phyloP scores from a whole-genome alignment of 2,113 vertebrate species.

The Labeo rohita region DNA sequence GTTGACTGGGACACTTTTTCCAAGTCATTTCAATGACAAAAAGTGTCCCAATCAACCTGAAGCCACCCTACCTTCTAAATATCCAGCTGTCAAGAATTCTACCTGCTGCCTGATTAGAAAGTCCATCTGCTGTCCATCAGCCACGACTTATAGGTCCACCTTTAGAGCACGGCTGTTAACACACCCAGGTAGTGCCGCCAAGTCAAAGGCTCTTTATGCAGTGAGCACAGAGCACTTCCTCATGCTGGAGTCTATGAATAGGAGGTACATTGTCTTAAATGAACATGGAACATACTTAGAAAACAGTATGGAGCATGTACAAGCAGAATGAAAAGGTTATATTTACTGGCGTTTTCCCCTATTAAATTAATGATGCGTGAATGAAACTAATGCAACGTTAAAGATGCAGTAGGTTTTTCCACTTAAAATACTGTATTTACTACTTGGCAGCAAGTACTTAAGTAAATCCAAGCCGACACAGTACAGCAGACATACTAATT shows the following conservation, averaged over 20 bases:
- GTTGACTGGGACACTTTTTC: too few species aligned
- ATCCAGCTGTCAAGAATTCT: neutral
- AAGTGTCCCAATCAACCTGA: too few species aligned
- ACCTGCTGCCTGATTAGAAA: neutral
- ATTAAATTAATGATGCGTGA: neutral
- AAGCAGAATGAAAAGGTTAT: neutral
- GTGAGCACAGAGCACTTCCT: constrained; percentile 11
- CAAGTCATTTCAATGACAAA: too few species aligned
- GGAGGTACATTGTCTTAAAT: constrained; percentile 16
- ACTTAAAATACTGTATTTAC: neutral
- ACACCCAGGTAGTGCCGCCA: constrained; percentile 6
- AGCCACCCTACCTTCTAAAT: too few species aligned
- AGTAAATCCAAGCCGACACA: neutral
- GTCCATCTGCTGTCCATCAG: neutral
- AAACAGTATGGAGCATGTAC: neutral
- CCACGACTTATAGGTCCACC: neutral
- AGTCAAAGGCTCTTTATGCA: constrained; percentile 30
- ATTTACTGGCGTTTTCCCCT: neutral
- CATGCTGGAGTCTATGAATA: constrained; percentile 23
- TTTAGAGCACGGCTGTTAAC: neutral
- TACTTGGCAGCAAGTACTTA: neutral
- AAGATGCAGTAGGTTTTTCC: neutral
- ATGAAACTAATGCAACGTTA: neutral
- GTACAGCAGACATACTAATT: neutral
- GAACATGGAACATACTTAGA: neutral